Evolutionary conservation across 2,797 vertebrate species (phyloP), one percentile per base, ranked within the genome.

Genomic region (Bradypus variegatus): DNA sequence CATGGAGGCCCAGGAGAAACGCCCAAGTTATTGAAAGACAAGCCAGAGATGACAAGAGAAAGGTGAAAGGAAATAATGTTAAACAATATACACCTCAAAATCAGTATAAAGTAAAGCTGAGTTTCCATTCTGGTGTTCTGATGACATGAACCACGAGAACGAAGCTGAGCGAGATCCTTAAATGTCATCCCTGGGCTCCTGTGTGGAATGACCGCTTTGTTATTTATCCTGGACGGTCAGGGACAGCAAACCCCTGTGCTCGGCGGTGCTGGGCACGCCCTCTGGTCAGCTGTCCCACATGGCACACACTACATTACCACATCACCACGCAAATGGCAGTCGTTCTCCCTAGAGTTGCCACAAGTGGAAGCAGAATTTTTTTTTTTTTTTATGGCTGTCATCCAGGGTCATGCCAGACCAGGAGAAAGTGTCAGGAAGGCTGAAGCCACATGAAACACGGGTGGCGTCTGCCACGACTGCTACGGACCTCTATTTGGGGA

Each of bases 111-210:
- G 82, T 23, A 70, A 31, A 50, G 53, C 92, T 16, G 85, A 75
- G 69, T 23, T 31, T 38, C 14, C 70, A 18, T 23, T 91, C 86
- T 38, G 36, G 53, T 33, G 81, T 53, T 50, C 83, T 3, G 87
- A 64, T 69, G 64, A 90, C 58, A n/a, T 1, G 31, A 73, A 31
- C 67, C 67, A 23, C 21, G 33, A 65, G 92, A 62, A 83, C 78
- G 70, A 82, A 86, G 91, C 90, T 6, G 23, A 82, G 64, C 77
- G 86, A 73, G 62, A 86, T 60, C 67, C 82, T 82, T 31, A 76
- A 69, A 91, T 86, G 90, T 93, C 94, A 87, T n/a, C 80, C 5
- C 69, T 65, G 5, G 45, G 70, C 93, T 75, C 48, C 93, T 88
- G 55, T 1, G 5, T 5, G 75, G 90, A 62, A 55, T 67, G 21